Evolutionary conservation across 2,888 invertebrate species (phyloP).

Genomic region (Strigamia crassipes): DNA sequence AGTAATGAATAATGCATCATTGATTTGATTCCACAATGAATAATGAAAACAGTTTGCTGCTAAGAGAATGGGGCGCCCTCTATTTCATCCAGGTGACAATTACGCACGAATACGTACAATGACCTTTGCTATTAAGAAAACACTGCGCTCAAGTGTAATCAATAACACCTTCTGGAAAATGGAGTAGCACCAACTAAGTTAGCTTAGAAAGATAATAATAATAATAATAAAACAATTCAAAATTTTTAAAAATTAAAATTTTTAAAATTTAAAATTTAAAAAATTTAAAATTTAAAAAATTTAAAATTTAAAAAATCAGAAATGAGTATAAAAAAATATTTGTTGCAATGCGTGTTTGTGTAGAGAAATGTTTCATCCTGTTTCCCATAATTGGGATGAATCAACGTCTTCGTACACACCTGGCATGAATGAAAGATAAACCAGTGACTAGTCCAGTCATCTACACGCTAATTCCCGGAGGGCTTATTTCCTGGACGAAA

Average conservation of each 20-base stretch:
- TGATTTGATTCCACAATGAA: conserved; percentile 17
- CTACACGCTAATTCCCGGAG: not conserved
- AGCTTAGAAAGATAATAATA: too few species aligned
- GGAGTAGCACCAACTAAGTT: too few species aligned
- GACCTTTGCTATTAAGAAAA: not conserved
- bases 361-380: not conserved
- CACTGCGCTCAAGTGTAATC: not conserved
- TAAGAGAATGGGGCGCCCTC: not conserved
- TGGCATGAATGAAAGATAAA: conserved; percentile 22
- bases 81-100: not conserved
- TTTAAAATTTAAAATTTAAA: too few species aligned
- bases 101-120: not conserved
- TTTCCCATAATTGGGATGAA: conserved; percentile 1
- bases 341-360: not conserved
- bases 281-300: too few species aligned
- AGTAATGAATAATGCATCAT: conserved; percentile 11
- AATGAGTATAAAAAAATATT: too few species aligned
- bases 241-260: too few species aligned
- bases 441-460: not conserved
- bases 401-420: not conserved
- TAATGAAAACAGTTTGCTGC: not conserved
- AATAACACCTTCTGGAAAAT: too few species aligned
- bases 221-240: too few species aligned
- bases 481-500: not conserved
- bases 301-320: too few species aligned